A percentile compares a stretch with the other conserved stretches of the same genome.
phyloP scores from a whole-genome alignment of 2,113 vertebrate species.

The mouse (Mus musculus) region GRCm39 chr16:72848501-72849000 shows the following conservation, averaged over 20 bases:
- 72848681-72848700: background rate
- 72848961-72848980: background rate
- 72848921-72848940: background rate
- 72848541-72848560: background rate
- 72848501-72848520: background rate
- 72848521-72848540: background rate
- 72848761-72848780: background rate
- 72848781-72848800: background rate
- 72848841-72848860: background rate
- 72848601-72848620: background rate
- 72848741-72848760: background rate
- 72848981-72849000: background rate
- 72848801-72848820: background rate
- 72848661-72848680: too few species aligned
- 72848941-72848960: background rate
- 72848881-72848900: background rate
- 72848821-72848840: background rate
- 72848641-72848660: background rate
- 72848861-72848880: background rate
- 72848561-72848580: background rate
- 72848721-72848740: background rate
- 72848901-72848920: background rate
- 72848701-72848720: background rate
- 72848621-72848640: background rate
- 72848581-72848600: background rate